A percentile compares a stretch with the other conserved stretches of the same genome.
Conservation (phyloP, 2,113 vertebrate species). For the Nycticebus coucang region DNA sequence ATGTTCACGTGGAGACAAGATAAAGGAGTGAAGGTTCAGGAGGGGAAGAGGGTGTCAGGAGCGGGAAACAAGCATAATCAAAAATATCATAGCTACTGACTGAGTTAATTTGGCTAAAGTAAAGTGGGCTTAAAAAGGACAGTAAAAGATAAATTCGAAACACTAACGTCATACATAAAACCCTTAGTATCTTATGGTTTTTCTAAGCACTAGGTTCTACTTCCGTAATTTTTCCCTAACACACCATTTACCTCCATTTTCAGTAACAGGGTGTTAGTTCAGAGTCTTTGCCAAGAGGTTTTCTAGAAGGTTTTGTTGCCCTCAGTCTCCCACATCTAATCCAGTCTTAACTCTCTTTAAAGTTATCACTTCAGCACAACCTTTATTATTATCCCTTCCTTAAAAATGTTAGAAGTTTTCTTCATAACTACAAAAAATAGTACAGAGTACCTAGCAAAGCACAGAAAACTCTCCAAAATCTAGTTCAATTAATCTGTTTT, state of each 20-base stretch:
- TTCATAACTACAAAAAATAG: background rate
- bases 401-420: background rate
- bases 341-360: background rate
- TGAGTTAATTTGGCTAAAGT: background rate
- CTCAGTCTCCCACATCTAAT: background rate
- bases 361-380: background rate
- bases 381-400: background rate
- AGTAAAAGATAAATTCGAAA: slow-evolving; percentile 9
- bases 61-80: background rate
- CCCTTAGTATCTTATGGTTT: background rate
- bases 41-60: background rate
- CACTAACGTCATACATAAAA: background rate
- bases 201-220: background rate
- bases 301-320: background rate
- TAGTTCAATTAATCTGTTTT: background rate
- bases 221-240: background rate
- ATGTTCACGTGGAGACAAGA: background rate
- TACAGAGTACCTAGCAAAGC: background rate
- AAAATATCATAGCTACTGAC: background rate
- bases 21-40: too few relatives aligned
- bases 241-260: background rate
- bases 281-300: background rate
- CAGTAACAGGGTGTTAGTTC: background rate
- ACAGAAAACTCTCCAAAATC: background rate
- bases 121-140: background rate